Conservation (phyloP, 2,888 invertebrate genomes). For the Phyllotreta striolata region DNA sequence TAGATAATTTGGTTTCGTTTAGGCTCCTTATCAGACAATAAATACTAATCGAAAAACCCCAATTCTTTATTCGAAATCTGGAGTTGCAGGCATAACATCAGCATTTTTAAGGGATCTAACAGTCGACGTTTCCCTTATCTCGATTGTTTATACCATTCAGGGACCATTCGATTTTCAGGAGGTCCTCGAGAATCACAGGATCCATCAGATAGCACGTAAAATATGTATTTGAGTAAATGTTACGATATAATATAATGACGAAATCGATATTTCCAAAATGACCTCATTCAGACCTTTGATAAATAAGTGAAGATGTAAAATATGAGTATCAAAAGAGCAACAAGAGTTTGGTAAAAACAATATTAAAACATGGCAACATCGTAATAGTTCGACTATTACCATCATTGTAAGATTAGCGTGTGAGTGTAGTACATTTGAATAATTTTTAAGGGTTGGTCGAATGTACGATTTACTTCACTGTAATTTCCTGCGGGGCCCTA, state of each 20-base stretch:
- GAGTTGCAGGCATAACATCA: slow-evolving; percentile 19
- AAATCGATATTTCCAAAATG: slow-evolving; percentile 16
- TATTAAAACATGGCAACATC: too few relatives aligned
- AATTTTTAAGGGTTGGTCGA: background rate
- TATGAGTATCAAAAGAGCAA: too few relatives aligned
- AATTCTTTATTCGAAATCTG: background rate
- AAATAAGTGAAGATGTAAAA: background rate
- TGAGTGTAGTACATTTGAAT: background rate
- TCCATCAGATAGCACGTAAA: slow-evolving; percentile 27
- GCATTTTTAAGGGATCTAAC: slow-evolving; percentile 22
- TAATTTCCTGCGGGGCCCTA: slow-evolving; percentile 23
- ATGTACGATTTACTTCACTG: slow-evolving; percentile 5
- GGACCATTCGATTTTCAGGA: slow-evolving; percentile 24
- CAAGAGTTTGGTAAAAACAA: too few relatives aligned
- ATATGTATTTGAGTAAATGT: slow-evolving; percentile 28
- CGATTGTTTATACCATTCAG: slow-evolving; percentile 24
- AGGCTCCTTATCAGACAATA: background rate
- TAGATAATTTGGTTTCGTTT: too few relatives aligned
- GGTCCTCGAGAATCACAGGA: slow-evolving; percentile 20
- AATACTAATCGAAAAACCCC: slow-evolving; percentile 1
- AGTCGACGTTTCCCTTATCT: slow-evolving; percentile 23
- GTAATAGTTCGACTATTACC: too few relatives aligned
- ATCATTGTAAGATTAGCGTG: too few relatives aligned
- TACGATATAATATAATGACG: slow-evolving; percentile 17
- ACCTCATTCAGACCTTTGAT: slow-evolving; percentile 2